Evolutionary conservation across 2,888 invertebrate species (phyloP), one percentile per base, ranked within the genome.

Genomic region (Cheilosia urbana): DNA sequence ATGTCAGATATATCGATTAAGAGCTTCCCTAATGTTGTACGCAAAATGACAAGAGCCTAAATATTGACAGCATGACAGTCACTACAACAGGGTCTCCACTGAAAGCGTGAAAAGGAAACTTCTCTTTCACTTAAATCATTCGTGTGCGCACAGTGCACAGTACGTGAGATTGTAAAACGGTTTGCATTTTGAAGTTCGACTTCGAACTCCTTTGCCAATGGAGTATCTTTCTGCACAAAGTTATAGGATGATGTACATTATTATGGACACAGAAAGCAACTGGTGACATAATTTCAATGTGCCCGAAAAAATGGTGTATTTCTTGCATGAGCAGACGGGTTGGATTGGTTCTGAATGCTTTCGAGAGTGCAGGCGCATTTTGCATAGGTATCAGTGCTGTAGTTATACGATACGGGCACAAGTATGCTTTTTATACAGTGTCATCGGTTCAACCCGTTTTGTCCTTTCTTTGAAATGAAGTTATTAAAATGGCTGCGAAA

Each of bases 31-130:
- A 60, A 60, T 24, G 37, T 4, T 37, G 7, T 30, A 37, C 13
- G 1, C 37, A 37, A 13, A 37, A 4, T 60, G 49, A 58, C 47
- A 71, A 60, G 37, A 27, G 17, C 37, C 21, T 69, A 40, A 27
- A 60, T 72, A 72, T 42, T 51, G 71, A 51, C 60, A 51, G 58
- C 11, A 27, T 60, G 60, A 15, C 21, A 37, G 15, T 71, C 57
- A 69, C 58, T 21, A 47, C 34, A 30, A 0, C 19, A 13, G 19
- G 15, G 63, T 37, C n/a, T 15, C 40, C 51, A 27, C 27, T 7
- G 40, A 19, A 40, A 40, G 30, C 27, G 15, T 40, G n/a, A 40
- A 51, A 51, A 15, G 30, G 24, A 21, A 15, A 30, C 27, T 30
- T 37, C 19, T 37, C 21, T 9, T 47, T 49, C 13, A 6, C 30